Evolutionary conservation across 2,797 vertebrate genomes (phyloP).

Genomic region (Microchirus variegatus): DNA sequence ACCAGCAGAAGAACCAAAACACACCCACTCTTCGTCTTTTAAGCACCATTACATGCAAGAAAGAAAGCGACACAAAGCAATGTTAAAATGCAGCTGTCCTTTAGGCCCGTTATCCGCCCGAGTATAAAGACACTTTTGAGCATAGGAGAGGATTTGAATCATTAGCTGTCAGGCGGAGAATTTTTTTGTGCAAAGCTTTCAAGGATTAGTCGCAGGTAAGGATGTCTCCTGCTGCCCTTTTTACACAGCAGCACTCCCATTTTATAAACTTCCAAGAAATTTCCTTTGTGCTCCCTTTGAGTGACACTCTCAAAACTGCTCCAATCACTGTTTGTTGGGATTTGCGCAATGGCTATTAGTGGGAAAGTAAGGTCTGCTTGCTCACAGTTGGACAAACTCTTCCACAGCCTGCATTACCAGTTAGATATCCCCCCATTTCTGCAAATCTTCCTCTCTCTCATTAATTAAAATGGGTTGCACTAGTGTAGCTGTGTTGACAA

Average conservation of each 20-base stretch:
- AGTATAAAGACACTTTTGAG: conserved; percentile 29
- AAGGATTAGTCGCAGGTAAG: conserved; percentile 65
- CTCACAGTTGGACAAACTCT: conserved; percentile 32
- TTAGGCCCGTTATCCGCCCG: conserved; percentile 1
- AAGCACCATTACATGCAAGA: conserved; percentile 2
- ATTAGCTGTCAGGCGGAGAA: conserved; percentile 33
- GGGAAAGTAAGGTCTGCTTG: conserved; percentile 26
- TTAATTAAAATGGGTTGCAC: conserved; percentile 64
- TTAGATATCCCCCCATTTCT: conserved; percentile 29
- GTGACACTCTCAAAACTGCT: conserved; percentile 47
- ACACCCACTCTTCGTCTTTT: neutral
- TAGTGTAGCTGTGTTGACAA: conserved; percentile 48
- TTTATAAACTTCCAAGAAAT: conserved; percentile 54
- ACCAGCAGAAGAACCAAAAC: conserved; percentile 10
- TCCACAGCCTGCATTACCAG: conserved; percentile 11
- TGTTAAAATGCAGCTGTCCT: conserved; percentile 21
- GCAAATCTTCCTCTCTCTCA: conserved; percentile 36
- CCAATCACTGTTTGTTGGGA: conserved; percentile 14
- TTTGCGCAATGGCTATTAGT: too few species aligned
- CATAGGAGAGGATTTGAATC: conserved; percentile 43
- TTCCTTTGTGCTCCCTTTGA: conserved; percentile 36
- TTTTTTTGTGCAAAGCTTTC: conserved; percentile 47
- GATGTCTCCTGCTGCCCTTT: conserved; percentile 25
- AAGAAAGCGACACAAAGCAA: conserved; percentile 14
- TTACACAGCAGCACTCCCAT: conserved; percentile 30